Evolutionary conservation across 2,113 vertebrate species (phyloP), one percentile per base, ranked within the genome.

Genomic region (Antidorcas marsupialis): DNA sequence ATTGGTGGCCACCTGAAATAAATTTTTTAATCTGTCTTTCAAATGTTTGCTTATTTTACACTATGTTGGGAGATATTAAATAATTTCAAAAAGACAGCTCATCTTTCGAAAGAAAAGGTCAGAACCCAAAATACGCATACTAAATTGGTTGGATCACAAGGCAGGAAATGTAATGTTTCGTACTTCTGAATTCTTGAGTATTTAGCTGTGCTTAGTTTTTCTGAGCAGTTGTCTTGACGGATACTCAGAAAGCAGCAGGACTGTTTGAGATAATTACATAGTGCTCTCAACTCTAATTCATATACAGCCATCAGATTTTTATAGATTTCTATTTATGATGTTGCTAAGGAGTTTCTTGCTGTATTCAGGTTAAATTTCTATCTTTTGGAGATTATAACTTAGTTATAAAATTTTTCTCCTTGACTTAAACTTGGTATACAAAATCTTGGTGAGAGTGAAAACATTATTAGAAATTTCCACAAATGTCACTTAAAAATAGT

Each of bases 191-290:
- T 71, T 67, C 21, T 27, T 57, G 1, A 8, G 17, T 39, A 97
- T 89, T 5, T 96, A 90, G 50, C 87, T 96, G 0, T 47, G 59
- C n/a, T 96, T 78, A 47, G 71, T 97, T 97, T 94, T 98, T 96
- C 94, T 92, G 78, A 98, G 91, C 81, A 97, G 67, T 82, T 96
- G 85, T 23, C 97, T 97, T 97, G 78, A 98, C 87, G 96, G 97
- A 96, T 96, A 47, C 47, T 43, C 87, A 93, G 87, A 97, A 98
- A 98, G 30, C 52, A 97, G 19, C 59, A 97, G 89, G 93, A 87
- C 53, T 78, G 17, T 89, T 96, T 97, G 95, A 96, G 97, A 98
- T 98, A 98, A 98, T 98, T 98, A 95, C 2, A 97, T 78, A 94
- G 57, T 81, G 47, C 78, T 96, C 92, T 92, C 95, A 81, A 11